Conservation (phyloP, 64 coral and sea anemone genomes). For the Hydrozoanthus tunicans region DNA sequence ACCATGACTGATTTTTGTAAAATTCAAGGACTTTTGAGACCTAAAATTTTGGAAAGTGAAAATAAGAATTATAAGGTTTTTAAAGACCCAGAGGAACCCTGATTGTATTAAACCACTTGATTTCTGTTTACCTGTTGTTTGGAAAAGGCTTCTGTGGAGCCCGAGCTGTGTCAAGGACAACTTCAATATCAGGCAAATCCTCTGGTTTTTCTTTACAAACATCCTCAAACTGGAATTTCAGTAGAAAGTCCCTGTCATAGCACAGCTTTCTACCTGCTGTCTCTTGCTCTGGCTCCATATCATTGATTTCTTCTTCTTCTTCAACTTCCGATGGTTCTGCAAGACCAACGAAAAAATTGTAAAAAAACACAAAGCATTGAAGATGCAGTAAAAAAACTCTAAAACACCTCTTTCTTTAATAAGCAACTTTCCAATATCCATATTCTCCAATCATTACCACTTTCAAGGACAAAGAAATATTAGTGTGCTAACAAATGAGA, state of each 20-base stretch:
- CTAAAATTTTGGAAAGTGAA: no score
- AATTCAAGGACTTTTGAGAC: no score
- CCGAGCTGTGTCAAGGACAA: conserved; percentile 75
- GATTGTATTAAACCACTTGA: no score
- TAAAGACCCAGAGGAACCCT: no score
- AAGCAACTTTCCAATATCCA: no score
- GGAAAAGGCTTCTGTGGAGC: conserved; percentile 48
- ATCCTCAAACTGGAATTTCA: conserved; percentile 76
- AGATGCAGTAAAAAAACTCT: no score
- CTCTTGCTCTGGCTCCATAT: not conserved
- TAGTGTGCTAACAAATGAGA: no score
- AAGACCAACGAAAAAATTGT: not conserved
- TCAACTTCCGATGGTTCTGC: conserved; percentile 1
- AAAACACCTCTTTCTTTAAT: no score
- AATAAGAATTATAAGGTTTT: no score
- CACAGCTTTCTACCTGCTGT: conserved; percentile 39
- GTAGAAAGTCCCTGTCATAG: conserved; percentile 82
- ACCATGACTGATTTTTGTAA: no score
- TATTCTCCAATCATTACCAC: no score
- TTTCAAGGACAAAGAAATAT: no score
- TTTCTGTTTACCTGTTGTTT: conserved; percentile 37
- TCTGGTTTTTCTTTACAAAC: conserved; percentile 84
- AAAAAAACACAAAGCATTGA: not conserved
- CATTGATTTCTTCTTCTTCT: not conserved
- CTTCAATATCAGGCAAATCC: conserved; percentile 89